A percentile compares a stretch with the other conserved stretches of the same genome.
phyloP scores from a whole-genome alignment of 2,797 vertebrate genomes.

The Pantherophis vulpinus region DNA sequence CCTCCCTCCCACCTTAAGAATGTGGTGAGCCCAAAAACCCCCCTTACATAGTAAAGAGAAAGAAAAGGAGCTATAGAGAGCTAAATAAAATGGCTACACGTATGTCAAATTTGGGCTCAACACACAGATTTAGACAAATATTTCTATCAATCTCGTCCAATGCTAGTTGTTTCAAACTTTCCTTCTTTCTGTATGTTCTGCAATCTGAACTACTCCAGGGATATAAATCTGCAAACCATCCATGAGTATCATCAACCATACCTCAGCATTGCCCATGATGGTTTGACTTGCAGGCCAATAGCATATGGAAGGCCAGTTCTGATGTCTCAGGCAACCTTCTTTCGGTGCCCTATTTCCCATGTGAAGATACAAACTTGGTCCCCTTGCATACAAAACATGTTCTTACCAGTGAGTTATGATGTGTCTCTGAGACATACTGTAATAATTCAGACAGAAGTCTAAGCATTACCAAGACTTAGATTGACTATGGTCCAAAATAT shows the following conservation, averaged over 20 bases:
- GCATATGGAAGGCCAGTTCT: not conserved
- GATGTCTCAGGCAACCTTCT: not conserved
- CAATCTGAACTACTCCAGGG: not conserved
- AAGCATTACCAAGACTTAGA: not conserved
- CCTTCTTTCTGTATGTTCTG: not conserved
- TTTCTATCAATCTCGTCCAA: not conserved
- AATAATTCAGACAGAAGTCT: not conserved
- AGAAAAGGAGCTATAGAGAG: no score
- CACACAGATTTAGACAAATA: not conserved
- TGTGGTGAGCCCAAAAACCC: no score
- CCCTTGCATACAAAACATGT: not conserved
- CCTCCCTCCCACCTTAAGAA: no score
- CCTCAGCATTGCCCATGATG: not conserved
- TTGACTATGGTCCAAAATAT: not conserved
- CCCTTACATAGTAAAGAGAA: no score
- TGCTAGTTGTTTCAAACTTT: not conserved
- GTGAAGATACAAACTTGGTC: not conserved
- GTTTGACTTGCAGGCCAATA: not conserved
- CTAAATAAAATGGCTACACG: no score
- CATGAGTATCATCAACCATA: not conserved
- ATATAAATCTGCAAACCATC: not conserved
- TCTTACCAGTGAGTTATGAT: not conserved
- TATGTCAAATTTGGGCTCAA: no score
- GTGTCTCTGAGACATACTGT: not conserved
- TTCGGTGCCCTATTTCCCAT: not conserved